Evolutionary conservation across 2,888 invertebrate species (phyloP).

Genomic region (Idaea dimidiata): DNA sequence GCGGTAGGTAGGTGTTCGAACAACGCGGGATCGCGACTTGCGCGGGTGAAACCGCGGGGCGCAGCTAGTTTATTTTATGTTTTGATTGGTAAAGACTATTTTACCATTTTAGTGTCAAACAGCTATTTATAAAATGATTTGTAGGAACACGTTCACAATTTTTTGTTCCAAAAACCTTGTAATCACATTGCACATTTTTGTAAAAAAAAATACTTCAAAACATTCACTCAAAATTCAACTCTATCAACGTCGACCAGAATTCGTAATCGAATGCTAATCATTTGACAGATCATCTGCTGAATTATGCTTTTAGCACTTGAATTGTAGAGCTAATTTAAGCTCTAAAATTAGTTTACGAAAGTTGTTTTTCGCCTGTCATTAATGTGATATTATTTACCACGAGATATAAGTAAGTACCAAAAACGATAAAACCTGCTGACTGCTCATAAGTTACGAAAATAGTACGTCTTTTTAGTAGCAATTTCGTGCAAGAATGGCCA

Average conservation of each 20-base stretch:
- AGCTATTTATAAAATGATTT: conserved; percentile 28
- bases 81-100: not conserved
- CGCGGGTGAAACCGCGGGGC: no score
- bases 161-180: conserved; percentile 29
- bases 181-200: conserved; percentile 26
- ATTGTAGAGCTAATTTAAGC: not conserved
- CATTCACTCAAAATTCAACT: conserved; percentile 16
- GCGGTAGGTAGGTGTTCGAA: no score
- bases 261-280: not conserved
- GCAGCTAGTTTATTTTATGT: not conserved
- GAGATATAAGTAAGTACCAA: no score
- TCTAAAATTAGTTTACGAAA: not conserved
- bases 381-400: not conserved
- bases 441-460: no score
- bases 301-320: conserved; percentile 9
- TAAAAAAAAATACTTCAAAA: not conserved
- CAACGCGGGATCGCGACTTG: no score
- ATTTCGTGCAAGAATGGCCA: no score
- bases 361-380: conserved; percentile 10
- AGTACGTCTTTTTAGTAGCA: no score
- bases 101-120: conserved; percentile 13
- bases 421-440: no score
- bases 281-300: conserved; percentile 18
- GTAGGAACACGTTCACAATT: conserved; percentile 23
- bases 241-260: conserved; percentile 7